These are phyloP conservation scores for Oncorhynchus nerka DNA, from an alignment of 2,113 vertebrate genomes.

Conservation along the genomic window DNA sequence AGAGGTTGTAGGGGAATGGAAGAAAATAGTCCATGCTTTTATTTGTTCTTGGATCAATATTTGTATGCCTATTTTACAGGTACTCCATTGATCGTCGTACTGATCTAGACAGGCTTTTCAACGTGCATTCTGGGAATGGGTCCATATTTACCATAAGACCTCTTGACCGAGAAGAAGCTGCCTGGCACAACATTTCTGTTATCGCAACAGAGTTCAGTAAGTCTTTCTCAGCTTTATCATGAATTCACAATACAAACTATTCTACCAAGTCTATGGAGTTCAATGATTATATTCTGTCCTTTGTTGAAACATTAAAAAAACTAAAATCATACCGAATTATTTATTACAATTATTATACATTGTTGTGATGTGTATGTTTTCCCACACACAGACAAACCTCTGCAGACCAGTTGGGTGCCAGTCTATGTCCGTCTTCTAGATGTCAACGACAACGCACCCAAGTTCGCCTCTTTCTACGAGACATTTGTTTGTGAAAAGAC, in stretches of 20 bases:
- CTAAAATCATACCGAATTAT: too few relatives aligned
- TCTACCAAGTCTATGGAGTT: too few relatives aligned
- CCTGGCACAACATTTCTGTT: conserved; percentile 94
- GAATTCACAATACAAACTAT: too few relatives aligned
- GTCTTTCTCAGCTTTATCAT: conserved; percentile 56
- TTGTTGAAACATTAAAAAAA: too few relatives aligned
- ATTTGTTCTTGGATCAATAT: neutral
- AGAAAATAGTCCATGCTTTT: neutral
- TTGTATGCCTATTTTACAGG: conserved; percentile 65
- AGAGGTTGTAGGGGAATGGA: neutral
- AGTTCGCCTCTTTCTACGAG: conserved; percentile 85
- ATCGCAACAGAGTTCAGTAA: conserved; percentile 93
- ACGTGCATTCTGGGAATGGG: conserved; percentile 87
- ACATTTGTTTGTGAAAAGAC: conserved; percentile 93
- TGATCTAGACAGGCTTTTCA: conserved; percentile 90
- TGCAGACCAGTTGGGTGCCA: conserved; percentile 83
- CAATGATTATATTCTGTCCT: too few relatives aligned
- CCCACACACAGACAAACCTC: conserved; percentile 80
- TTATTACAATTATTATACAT: neutral
- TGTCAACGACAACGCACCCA: conserved; percentile 93
- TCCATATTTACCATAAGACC: conserved; percentile 87
- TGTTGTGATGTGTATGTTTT: neutral
- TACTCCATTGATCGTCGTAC: conserved; percentile 91
- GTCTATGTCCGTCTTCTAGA: conserved; percentile 89
- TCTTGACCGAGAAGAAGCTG: conserved; percentile 86